Base-by-base conservation (phyloP, 2,888 invertebrate species). In the Cephus pygmeus region DNA sequence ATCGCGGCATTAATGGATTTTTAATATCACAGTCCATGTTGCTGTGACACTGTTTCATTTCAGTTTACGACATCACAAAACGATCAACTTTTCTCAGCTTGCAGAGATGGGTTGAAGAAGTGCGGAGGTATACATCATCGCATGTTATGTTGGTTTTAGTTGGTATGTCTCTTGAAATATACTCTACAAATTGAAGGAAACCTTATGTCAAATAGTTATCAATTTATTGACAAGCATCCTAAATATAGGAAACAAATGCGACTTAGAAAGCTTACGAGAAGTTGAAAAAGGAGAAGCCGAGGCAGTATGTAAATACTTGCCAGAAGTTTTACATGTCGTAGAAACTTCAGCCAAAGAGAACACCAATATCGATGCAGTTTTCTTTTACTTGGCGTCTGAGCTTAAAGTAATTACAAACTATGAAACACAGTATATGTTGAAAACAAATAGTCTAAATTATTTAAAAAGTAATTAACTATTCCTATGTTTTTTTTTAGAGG, bases 21-120 rank as follows among this genome's bases (percentile, higher is more conserved):
- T 56, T 56, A 56, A 56, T 56, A 56, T 56, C 56, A 56, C 56
- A 56, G 56, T 23, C 56, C 56, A 56, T 56, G 56, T 56, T 56
- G 56, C 56, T 56, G 56, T 56, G 23, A 56, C 56, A 23, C 56
- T 56, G 56, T 56, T 69, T 40, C 12, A 23, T 93, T 92, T 77
- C 92, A 95, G 98, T 98, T 56, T 99, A 98, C 92, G 99, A 99
- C 92, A 97, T 99, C 83, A 98, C 98, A 80, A 98, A 98, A 90
- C 93, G 97, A 79, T 95, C 97, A 77, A 96, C 98, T 73, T 99
- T 98, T 92, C 93, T 97, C 82, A 98, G 96, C 85, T 93, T 99
- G 77, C 96, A 97, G 90, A 95, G 97, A 90, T 99, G 99, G 99
- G 96, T 99, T 83, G 98, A 98, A 89, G 99, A 99, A 93, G 97